Conservation (phyloP, 1,140 invertebrate species). For the Cheumatopsyche charites region DNA sequence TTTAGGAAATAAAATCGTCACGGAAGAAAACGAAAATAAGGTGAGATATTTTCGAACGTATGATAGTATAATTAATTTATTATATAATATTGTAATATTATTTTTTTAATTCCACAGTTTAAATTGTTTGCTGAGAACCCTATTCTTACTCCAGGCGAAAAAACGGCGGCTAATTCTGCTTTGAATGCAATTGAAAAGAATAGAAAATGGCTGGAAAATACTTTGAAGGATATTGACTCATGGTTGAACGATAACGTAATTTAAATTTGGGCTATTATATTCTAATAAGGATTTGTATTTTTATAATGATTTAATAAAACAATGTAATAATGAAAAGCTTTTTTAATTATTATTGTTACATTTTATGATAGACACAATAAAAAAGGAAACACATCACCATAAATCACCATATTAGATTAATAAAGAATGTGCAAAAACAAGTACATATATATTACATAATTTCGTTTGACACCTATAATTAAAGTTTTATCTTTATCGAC, state of each 20-base stretch:
- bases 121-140: background rate
- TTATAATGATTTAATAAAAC: too few species aligned
- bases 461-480: too few species aligned
- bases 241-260: constrained; percentile 8
- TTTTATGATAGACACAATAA: too few species aligned
- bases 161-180: background rate
- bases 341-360: too few species aligned
- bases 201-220: background rate
- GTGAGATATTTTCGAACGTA: background rate
- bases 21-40: background rate
- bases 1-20: constrained; percentile 15
- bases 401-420: too few species aligned
- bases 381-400: too few species aligned
- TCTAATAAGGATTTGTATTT: too few species aligned
- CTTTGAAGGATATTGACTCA: background rate
- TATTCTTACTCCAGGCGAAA: background rate
- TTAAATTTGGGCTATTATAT: too few species aligned
- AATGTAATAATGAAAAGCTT: too few species aligned
- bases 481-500: too few species aligned
- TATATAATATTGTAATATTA: background rate
- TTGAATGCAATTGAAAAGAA: background rate
- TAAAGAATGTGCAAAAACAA: too few species aligned
- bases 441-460: too few species aligned
- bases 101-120: background rate
- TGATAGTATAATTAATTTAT: background rate